Evolutionary conservation across 2,797 vertebrate species (phyloP).

Genomic region (Poeciliopsis turneri): DNA sequence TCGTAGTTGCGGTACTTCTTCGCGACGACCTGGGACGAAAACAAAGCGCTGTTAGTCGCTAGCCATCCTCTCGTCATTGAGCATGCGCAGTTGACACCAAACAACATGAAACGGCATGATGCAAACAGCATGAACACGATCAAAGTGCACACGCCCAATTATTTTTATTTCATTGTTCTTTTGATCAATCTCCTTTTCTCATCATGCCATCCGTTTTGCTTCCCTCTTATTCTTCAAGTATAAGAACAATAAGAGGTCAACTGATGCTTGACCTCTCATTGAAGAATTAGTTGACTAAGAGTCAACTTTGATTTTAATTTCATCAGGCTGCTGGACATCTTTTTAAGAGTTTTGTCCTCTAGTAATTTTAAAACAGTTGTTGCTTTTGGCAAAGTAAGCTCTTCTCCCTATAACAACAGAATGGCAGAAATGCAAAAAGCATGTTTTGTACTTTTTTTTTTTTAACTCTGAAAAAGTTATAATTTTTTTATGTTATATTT

Average conservation of each 20-base stretch:
- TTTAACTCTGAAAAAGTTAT: too few relatives aligned
- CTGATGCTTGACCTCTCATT: too few relatives aligned
- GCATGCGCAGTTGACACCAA: background rate
- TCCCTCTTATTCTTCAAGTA: background rate
- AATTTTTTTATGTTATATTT: too few relatives aligned
- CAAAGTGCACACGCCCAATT: too few relatives aligned
- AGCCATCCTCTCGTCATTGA: background rate
- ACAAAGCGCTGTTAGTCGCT: background rate
- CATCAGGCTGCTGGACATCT: background rate
- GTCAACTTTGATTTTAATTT: background rate
- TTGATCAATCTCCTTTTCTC: background rate
- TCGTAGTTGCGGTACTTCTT: slow-evolving; percentile 97
- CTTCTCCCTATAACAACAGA: background rate
- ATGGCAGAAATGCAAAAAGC: background rate
- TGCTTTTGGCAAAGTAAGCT: background rate
- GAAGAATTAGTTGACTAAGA: background rate
- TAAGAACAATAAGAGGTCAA: background rate
- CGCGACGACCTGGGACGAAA: slow-evolving; percentile 86
- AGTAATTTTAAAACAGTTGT: background rate
- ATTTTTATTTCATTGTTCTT: background rate
- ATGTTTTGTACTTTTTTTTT: background rate
- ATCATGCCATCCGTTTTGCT: background rate
- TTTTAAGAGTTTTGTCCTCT: background rate
- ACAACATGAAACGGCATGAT: background rate
- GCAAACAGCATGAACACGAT: too few relatives aligned